Conservation (phyloP, 2,888 invertebrate species). For the Tetanocera ferruginea region DNA sequence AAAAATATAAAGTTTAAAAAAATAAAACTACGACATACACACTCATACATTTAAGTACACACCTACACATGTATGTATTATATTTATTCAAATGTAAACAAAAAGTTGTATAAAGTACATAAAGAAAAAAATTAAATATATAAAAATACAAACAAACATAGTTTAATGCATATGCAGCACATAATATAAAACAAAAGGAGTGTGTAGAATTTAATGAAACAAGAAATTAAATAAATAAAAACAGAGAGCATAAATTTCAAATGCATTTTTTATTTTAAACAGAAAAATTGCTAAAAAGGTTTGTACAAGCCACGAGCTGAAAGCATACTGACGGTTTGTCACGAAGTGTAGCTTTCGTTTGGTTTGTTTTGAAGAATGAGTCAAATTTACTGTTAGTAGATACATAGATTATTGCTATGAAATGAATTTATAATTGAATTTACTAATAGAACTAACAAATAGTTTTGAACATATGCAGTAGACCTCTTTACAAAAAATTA, state of each 20-base stretch:
- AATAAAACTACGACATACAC: not conserved
- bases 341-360: no score
- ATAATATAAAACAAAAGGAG: not conserved
- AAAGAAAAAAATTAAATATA: not conserved
- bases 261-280: no score
- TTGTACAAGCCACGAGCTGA: no score
- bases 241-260: not conserved
- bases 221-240: not conserved
- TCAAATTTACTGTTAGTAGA: no score
- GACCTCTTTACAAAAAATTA: no score
- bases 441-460: no score
- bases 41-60: conserved; percentile 11
- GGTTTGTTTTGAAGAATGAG: no score
- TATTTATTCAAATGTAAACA: conserved; percentile 11
- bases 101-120: conserved; percentile 12
- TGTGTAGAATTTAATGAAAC: not conserved
- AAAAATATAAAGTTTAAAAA: not conserved
- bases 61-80: not conserved
- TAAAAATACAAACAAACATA: conserved; percentile 8
- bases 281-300: no score
- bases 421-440: no score
- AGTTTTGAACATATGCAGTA: no score
- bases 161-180: conserved; percentile 27
- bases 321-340: no score
- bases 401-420: no score